Percentiles rank a stretch among this genome's conserved stretches.
phyloP scores from a whole-genome alignment of 1,140 invertebrate genomes.

The Cyclargus thomasi region DNA sequence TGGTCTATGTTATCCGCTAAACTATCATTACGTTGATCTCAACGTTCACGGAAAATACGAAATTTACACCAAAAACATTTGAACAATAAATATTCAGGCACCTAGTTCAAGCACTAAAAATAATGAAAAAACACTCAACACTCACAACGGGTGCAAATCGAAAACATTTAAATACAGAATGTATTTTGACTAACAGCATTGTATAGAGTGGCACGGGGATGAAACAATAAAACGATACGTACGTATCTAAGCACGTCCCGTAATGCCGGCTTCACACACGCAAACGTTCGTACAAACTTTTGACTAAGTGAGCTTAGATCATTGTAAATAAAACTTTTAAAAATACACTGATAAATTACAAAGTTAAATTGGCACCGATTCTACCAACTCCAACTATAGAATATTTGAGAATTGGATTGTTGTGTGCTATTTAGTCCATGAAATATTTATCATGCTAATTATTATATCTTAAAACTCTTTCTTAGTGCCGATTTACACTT shows the following conservation, averaged over 20 bases:
- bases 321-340: too few species aligned
- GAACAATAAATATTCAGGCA: neutral
- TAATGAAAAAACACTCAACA: neutral
- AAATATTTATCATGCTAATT: too few species aligned
- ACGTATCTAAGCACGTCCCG: neutral
- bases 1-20: neutral
- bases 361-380: too few species aligned
- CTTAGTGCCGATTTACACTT: too few species aligned
- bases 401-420: too few species aligned
- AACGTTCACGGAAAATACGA: neutral
- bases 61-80: conserved; percentile 3
- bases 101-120: neutral
- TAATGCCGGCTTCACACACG: neutral
- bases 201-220: neutral
- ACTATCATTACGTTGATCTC: neutral
- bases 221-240: conserved; percentile 1
- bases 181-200: neutral
- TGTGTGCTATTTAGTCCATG: too few species aligned
- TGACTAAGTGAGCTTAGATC: neutral
- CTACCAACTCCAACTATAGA: too few species aligned
- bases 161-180: conserved; percentile 4
- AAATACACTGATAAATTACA: too few species aligned
- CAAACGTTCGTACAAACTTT: neutral
- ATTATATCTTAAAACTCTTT: too few species aligned
- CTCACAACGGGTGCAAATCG: neutral